Percentiles rank a stretch among this genome's conserved stretches.
These are phyloP conservation scores for Steinernema hermaphroditum DNA, from an alignment of 2,888 invertebrate genomes.

Conservation along the genomic window DNA sequence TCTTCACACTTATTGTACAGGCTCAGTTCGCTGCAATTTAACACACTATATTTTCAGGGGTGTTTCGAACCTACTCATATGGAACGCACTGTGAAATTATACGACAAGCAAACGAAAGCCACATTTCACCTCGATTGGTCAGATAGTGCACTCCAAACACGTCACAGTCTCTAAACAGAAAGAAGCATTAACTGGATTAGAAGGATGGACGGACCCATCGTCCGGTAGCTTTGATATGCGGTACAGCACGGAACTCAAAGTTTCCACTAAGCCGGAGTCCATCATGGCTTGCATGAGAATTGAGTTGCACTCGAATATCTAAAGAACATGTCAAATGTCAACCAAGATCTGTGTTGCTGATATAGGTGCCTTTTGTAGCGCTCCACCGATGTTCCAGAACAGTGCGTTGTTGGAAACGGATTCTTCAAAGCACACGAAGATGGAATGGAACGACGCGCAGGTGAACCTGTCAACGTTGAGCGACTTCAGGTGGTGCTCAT, in stretches of 20 bases:
- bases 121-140: slow-evolving; percentile 31
- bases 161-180: background rate
- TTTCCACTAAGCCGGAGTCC: slow-evolving; percentile 54
- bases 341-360: too few relatives aligned
- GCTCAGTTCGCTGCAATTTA: slow-evolving; percentile 39
- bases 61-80: slow-evolving; percentile 41
- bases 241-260: slow-evolving; percentile 48
- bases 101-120: slow-evolving; percentile 50
- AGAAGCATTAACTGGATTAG: too few relatives aligned
- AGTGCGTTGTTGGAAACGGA: slow-evolving; percentile 50
- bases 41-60: too few relatives aligned
- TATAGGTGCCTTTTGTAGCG: slow-evolving; percentile 51
- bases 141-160: slow-evolving; percentile 15
- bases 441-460: slow-evolving; percentile 50
- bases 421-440: slow-evolving; percentile 49
- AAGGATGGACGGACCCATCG: background rate
- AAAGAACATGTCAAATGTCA: slow-evolving; percentile 28
- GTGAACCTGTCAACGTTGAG: slow-evolving; percentile 52
- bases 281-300: slow-evolving; percentile 60
- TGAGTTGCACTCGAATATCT: slow-evolving; percentile 59
- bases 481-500: slow-evolving; percentile 49
- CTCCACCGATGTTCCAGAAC: slow-evolving; percentile 60
- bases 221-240: slow-evolving; percentile 37
- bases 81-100: slow-evolving; percentile 47
- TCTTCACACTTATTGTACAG: slow-evolving; percentile 46